These are phyloP conservation scores for Chlorodrepanis virens DNA, from an alignment of 2,113 vertebrate species.

Conservation along the genomic window DNA sequence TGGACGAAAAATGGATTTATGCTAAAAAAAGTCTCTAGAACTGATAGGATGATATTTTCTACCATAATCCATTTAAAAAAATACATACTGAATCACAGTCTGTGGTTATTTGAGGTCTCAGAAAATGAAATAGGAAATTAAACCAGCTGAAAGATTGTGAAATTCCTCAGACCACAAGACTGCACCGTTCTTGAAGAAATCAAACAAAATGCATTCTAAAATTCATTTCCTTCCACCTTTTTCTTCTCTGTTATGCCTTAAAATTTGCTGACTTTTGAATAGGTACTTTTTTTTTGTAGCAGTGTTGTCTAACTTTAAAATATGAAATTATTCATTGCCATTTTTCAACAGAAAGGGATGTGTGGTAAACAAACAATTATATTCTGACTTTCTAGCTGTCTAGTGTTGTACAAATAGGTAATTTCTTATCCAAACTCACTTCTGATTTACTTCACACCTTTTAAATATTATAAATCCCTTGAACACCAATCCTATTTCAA, in stretches of 20 bases:
- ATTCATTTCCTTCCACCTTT: neutral
- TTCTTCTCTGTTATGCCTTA: conserved; percentile 8
- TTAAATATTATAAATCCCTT: neutral
- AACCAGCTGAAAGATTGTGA: neutral
- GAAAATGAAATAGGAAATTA: neutral
- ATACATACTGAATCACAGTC: neutral
- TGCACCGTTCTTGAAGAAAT: neutral
- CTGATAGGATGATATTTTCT: neutral
- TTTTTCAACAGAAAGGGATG: neutral
- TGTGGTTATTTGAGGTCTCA: neutral
- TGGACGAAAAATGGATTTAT: neutral
- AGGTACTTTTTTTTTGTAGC: neutral
- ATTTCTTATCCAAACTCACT: neutral
- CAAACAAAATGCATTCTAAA: neutral
- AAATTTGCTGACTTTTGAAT: neutral
- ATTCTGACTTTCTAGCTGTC: neutral
- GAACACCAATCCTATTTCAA: neutral
- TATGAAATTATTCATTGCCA: neutral
- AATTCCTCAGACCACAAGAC: neutral
- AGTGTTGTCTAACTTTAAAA: neutral
- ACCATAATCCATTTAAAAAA: neutral
- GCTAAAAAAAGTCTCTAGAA: neutral
- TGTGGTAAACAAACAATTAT: neutral
- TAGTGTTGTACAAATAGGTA: neutral
- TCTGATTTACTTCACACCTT: neutral